Conservation (phyloP, 2,797 vertebrate genomes). For the Anguilla anguilla region DNA sequence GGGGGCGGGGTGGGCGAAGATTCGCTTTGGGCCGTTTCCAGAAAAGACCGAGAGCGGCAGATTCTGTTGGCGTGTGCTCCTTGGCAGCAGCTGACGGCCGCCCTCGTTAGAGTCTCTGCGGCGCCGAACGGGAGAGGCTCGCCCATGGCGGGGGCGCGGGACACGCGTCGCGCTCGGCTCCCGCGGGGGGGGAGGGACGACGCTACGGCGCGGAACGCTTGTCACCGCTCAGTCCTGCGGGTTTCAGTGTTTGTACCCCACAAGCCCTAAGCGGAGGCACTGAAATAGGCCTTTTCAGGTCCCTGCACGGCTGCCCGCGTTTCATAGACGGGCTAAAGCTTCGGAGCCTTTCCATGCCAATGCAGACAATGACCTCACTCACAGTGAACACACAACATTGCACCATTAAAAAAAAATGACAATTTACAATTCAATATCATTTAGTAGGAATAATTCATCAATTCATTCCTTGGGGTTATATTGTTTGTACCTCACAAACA, state of each 20-base stretch:
- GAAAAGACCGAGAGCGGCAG: slow-evolving; percentile 12
- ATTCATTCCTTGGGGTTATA: not conserved
- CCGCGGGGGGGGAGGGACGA: not conserved
- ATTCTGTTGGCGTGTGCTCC: not conserved
- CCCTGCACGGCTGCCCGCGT: too few species aligned
- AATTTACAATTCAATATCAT: not conserved
- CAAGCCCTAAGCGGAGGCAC: not conserved
- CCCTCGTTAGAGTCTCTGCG: slow-evolving; percentile 16
- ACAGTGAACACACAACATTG: not conserved
- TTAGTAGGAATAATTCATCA: not conserved
- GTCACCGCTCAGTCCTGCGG: not conserved
- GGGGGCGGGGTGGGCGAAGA: not conserved
- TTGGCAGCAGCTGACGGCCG: not conserved
- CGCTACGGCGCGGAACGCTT: not conserved
- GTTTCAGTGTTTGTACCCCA: not conserved
- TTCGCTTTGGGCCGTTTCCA: not conserved
- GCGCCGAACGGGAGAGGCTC: not conserved
- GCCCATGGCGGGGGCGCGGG: not conserved
- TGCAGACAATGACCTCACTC: not conserved
- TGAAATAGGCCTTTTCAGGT: not conserved
- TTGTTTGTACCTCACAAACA: not conserved
- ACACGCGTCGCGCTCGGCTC: not conserved
- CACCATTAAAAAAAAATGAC: not conserved
- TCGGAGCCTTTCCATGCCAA: not conserved
- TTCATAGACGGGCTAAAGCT: not conserved